Evolutionary conservation across 2,113 vertebrate genomes (phyloP).

Genomic region (Nannobrachium achirus): DNA sequence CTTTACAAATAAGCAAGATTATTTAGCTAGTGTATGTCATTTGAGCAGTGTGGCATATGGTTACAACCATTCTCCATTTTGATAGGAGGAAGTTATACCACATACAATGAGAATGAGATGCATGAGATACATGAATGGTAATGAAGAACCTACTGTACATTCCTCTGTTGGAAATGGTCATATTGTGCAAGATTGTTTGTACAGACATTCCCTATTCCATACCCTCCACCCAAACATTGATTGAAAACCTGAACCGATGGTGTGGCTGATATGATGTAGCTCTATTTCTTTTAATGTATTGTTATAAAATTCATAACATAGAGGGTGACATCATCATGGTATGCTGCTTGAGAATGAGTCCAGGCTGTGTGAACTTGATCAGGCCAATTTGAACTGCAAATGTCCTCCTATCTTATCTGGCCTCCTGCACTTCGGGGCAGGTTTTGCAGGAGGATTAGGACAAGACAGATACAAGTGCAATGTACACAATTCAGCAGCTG

Average conservation of each 20-base stretch:
- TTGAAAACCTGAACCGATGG: neutral
- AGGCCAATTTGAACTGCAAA: conserved; percentile 11
- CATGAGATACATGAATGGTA: too few relatives aligned
- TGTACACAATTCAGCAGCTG: too few relatives aligned
- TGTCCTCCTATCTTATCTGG: conserved; percentile 27
- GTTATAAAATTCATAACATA: neutral
- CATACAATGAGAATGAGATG: too few relatives aligned
- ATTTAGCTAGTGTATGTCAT: too few relatives aligned
- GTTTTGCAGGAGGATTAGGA: conserved; percentile 28
- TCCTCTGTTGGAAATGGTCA: neutral
- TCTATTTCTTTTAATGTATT: neutral
- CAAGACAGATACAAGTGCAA: too few relatives aligned
- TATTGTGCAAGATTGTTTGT: neutral
- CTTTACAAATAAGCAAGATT: too few relatives aligned
- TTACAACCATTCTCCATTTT: too few relatives aligned
- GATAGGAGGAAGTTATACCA: too few relatives aligned
- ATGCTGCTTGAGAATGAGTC: neutral
- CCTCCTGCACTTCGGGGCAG: conserved; percentile 21
- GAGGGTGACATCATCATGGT: neutral
- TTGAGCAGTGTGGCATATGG: neutral
- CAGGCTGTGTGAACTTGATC: neutral
- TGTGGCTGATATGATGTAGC: neutral
- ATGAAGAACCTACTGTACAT: too few relatives aligned
- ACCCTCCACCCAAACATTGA: neutral
- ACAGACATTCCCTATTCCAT: neutral